A percentile compares a stretch with the other conserved stretches of the same genome.
Conservation (phyloP, 2,888 invertebrate genomes). For the Cephus sareptanus region DNA sequence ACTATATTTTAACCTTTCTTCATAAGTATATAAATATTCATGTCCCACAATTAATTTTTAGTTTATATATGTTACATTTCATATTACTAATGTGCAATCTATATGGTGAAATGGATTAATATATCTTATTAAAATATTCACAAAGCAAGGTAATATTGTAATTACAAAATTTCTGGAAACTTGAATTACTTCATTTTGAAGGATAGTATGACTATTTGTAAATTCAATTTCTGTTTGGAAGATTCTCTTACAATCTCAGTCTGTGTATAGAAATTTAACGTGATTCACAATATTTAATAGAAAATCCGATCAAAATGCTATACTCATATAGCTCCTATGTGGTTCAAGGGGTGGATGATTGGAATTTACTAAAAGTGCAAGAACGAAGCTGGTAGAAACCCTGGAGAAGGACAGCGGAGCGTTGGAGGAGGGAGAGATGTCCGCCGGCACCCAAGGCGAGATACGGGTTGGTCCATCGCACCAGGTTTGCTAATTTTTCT, state of each 20-base stretch:
- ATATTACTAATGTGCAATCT: not conserved
- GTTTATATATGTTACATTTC: not conserved
- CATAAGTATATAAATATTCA: not conserved
- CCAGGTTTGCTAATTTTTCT: conserved; percentile 70
- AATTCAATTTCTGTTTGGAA: not conserved
- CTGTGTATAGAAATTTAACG: not conserved
- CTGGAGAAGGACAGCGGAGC: conserved; percentile 66
- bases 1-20: not conserved
- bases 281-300: not conserved
- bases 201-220: not conserved
- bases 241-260: not conserved
- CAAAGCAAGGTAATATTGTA: not conserved
- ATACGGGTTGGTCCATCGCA: conserved; percentile 82
- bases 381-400: conserved; percentile 61
- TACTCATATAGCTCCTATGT: conserved; percentile 49
- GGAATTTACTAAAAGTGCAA: conserved; percentile 62
- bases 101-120: not conserved
- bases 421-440: conserved; percentile 67
- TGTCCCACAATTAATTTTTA: not conserved
- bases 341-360: conserved; percentile 64
- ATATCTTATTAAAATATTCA: not conserved
- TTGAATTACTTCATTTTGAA: not conserved
- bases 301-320: not conserved
- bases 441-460: conserved; percentile 80
- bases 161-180: not conserved